Base-by-base conservation (phyloP, 2,113 vertebrate genomes). In the Hassar affinis region DNA sequence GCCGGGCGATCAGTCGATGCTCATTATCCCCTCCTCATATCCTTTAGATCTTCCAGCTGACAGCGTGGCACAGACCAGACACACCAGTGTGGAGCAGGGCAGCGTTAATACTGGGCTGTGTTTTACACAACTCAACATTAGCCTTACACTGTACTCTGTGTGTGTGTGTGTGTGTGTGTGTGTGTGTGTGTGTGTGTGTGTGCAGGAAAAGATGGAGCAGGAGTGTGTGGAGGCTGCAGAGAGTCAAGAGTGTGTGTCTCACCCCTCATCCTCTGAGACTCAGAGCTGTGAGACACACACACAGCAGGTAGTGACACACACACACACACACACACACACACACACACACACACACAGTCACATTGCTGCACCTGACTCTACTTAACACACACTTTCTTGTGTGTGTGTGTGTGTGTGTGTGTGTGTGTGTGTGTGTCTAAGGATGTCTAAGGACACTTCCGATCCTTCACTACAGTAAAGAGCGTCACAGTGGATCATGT, bases 1-100 rank as follows among this genome's bases (percentile, higher is more conserved):
- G 94, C 93, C 90, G 91, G 93, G 92, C 92, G 95, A 94, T 93
- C 95, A 95, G 94, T 95, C 95, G 94, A 95, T 94, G 94, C 95
- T 95, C 20, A 49, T 80, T 25, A 80, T 17, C 45, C 47, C 92
- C 93, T 94, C 94, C 94, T 95, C 95, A 94, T 94, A 93, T 92
- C 93, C 93, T 94, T 74, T n/a, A 74, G 45, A 22, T 74, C 59
- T 47, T 57, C 0, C 64, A 71, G 59, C 49, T 27, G 35, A 27
- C 25, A 47, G 15, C 20, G 25, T 42, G 47, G 20, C 20, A 45
- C 38, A 5, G 11, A 42, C 35, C 18, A n/a, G 71, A 69, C 18
- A 47, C 38, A 72, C 20, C 0, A 14, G 42, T 6, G 4, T 47
- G n/a, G 14, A 49, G 42, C 35, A 27, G 57, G 27, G n/a, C 1